These are phyloP conservation scores for Pterocles gutturalis DNA, from an alignment of 2,113 vertebrate species.

Conservation along the genomic window DNA sequence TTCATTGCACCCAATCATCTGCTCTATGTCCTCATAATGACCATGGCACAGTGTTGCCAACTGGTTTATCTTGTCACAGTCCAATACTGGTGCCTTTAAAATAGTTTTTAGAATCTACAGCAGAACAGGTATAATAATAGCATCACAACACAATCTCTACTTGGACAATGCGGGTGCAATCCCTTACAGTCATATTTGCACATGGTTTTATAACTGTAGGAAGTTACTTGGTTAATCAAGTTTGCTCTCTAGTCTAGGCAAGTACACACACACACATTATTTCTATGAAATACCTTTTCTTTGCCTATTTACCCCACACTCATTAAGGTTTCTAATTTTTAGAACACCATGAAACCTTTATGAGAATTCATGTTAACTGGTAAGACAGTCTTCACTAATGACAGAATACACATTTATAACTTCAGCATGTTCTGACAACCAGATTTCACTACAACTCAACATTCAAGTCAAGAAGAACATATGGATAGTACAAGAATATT, in stretches of 20 bases:
- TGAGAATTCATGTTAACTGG: neutral
- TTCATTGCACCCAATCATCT: neutral
- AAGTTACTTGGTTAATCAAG: neutral
- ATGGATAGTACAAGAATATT: neutral
- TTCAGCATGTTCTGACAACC: neutral
- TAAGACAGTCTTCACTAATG: neutral
- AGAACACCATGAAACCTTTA: neutral
- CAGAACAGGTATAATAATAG: neutral
- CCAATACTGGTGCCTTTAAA: neutral
- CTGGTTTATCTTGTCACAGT: neutral
- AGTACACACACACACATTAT: neutral
- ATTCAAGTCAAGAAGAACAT: neutral
- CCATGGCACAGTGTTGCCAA: neutral
- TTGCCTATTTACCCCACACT: neutral
- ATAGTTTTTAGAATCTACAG: neutral
- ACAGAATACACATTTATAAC: neutral
- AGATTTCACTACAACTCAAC: neutral
- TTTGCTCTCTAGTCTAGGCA: neutral
- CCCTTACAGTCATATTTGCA: neutral
- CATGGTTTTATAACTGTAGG: neutral
- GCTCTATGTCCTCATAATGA: neutral
- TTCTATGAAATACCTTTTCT: neutral
- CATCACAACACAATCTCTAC: neutral
- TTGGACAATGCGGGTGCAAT: neutral
- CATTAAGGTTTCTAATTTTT: neutral